These are phyloP conservation scores for Phrynocephalus vlangalii DNA, from an alignment of 2,797 vertebrate species.

Conservation along the genomic window DNA sequence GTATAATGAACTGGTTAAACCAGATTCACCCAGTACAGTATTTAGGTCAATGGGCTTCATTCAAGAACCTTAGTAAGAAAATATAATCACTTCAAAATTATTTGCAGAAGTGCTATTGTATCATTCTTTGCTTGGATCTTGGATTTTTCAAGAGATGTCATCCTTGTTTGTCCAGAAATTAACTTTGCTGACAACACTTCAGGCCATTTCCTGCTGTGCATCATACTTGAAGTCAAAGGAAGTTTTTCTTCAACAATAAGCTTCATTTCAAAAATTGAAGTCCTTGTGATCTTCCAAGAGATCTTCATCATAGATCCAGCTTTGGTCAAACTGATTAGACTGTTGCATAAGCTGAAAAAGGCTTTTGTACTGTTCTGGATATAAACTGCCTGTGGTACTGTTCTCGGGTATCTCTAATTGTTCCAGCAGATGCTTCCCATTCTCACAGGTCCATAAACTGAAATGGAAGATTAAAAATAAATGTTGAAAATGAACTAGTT, in stretches of 20 bases:
- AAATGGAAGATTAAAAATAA: constrained; percentile 56
- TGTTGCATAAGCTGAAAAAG: constrained; percentile 89
- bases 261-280: constrained; percentile 58
- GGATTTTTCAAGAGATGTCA: constrained; percentile 41
- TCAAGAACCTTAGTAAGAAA: constrained; percentile 25
- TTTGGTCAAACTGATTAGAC: constrained; percentile 82
- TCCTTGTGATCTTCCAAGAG: constrained; percentile 74
- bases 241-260: constrained; percentile 42
- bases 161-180: constrained; percentile 38
- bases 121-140: background rate
- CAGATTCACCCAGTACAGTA: constrained; percentile 19
- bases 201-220: constrained; percentile 48
- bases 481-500: constrained; percentile 19
- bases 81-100: constrained; percentile 24
- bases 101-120: constrained; percentile 15
- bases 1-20: constrained; percentile 27
- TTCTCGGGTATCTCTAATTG: constrained; percentile 77
- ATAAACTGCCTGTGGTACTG: constrained; percentile 77
- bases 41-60: constrained; percentile 12
- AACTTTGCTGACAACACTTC: constrained; percentile 52
- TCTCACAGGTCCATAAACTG: constrained; percentile 88
- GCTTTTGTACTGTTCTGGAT: constrained; percentile 86
- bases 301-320: constrained; percentile 85
- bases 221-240: constrained; percentile 55
- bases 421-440: constrained; percentile 76